Base-by-base conservation (phyloP, 2,113 vertebrate genomes). In the Leucosticte australis region DNA sequence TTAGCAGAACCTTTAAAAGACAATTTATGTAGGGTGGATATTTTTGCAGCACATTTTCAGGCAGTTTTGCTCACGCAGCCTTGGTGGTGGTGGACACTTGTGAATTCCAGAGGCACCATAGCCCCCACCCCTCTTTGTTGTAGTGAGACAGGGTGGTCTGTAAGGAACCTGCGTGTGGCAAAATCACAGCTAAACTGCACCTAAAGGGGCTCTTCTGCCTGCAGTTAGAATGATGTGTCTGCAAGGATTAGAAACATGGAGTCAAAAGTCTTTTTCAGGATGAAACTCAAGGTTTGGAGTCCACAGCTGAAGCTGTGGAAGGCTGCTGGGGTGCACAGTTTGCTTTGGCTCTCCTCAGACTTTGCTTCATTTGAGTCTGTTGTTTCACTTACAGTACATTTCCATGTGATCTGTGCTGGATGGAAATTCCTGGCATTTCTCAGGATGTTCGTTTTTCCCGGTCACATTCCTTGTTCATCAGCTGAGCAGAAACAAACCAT, bases 371-470 rank as follows among this genome's bases (percentile, higher is more conserved):
- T 67, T 55, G 59, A 60, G 24, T 27, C 47, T 70, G 49, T 46
- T 73, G 27, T 65, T 87, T 77, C 46, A 30, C 56, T 83, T 83
- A 23, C 23, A 42, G 35, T 47, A 3, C 0, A 1, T 77, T 81
- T 77, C 74, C 47, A 15, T 5, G 13, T 81, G 78, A 46, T 63
- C 59, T 64, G 44, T 7, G 9, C 59, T 60, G 57, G 35, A 81
- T 74, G 84, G 81, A 77, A 87, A 74, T 77, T 89, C 73, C 68
- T 4, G 6, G 22, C 46, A 15, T 84, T 95, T 83, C 37, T 93
- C 37, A 49, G 65, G 59, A 70, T 62, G n/a, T 44, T 41, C 3
- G 0, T 80, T 80, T 83, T 41, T 69, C 68, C 68, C 7, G 1
- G 16, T 55, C 35, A 6, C 7, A 13, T 91, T 82, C 47, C 49